phyloP scores from a whole-genome alignment of 2,888 invertebrate species.

The Panorpa germanica region DNA sequence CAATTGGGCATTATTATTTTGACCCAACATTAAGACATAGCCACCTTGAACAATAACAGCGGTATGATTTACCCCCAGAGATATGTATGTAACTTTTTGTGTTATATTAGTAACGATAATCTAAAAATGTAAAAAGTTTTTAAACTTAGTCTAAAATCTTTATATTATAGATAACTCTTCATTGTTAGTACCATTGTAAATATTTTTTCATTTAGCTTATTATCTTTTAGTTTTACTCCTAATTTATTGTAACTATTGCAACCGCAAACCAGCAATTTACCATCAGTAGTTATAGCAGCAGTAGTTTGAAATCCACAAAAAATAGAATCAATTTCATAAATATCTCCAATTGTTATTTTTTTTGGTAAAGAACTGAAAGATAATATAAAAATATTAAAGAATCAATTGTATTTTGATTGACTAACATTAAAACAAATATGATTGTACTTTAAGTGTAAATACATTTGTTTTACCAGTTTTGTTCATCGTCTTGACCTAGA shows the following conservation, averaged over 20 bases:
- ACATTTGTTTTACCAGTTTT: slow-evolving; percentile 21
- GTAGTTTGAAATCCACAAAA: slow-evolving; percentile 41
- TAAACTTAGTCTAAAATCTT: slow-evolving; percentile 14
- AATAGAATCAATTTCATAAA: slow-evolving; percentile 29
- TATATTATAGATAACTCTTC: slow-evolving; percentile 9
- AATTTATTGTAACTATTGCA: slow-evolving; percentile 42
- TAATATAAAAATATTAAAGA: slow-evolving; percentile 19
- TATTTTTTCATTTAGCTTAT: slow-evolving; percentile 15
- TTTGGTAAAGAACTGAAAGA: slow-evolving; percentile 25
- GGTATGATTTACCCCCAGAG: slow-evolving; percentile 39
- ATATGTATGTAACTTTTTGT: slow-evolving; percentile 32
- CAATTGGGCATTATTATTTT: slow-evolving; percentile 41
- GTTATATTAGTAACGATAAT: slow-evolving; percentile 29
- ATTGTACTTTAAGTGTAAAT: neutral
- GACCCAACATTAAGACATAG: slow-evolving; percentile 40
- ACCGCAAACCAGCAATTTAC: slow-evolving; percentile 41
- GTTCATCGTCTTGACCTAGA: slow-evolving; percentile 32
- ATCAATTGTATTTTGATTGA: slow-evolving; percentile 16
- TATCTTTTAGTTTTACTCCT: slow-evolving; percentile 21
- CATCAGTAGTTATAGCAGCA: slow-evolving; percentile 35
- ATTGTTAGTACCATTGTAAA: slow-evolving; percentile 12
- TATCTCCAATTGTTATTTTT: slow-evolving; percentile 24
- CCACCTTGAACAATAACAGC: slow-evolving; percentile 41
- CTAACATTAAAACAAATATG: slow-evolving; percentile 6
- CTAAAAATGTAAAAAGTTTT: slow-evolving; percentile 18